A percentile compares a stretch with the other conserved stretches of the same genome.
Evolutionary conservation across 2,113 vertebrate genomes (phyloP).

Genomic region (Lagopus leucura): DNA sequence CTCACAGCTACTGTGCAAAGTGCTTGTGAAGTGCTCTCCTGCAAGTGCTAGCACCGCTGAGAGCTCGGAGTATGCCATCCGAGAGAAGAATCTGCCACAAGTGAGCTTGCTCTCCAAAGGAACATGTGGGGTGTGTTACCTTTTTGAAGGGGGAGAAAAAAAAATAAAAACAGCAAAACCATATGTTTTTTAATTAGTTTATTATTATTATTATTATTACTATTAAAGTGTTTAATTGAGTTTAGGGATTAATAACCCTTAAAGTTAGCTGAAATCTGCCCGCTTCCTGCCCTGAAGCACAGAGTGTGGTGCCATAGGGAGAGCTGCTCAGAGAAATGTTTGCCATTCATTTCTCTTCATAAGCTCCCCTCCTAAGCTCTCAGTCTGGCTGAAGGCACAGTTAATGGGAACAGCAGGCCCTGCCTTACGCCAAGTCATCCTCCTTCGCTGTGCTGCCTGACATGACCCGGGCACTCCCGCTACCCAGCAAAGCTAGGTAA

Average conservation of each 20-base stretch:
- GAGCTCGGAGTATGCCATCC: neutral
- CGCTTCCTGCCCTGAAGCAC: neutral
- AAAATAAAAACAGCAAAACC: neutral
- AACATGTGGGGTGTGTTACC: accelerated
- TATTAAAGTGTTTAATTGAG: neutral
- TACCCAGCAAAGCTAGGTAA: neutral
- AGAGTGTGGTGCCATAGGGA: neutral
- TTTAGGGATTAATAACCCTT: neutral
- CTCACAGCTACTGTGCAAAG: neutral
- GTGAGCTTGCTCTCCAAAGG: neutral
- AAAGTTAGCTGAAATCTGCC: neutral
- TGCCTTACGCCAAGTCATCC: neutral
- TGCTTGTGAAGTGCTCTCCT: neutral
- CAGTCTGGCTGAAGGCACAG: neutral
- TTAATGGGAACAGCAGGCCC: neutral
- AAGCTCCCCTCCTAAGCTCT: neutral
- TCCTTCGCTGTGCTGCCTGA: accelerated
- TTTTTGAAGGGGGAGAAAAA: neutral
- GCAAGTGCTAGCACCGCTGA: neutral
- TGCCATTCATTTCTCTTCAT: neutral
- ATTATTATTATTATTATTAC: too few species aligned
- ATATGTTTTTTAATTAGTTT: too few species aligned
- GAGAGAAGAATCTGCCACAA: neutral
- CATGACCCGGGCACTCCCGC: neutral
- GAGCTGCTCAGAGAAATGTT: neutral